Conservation (phyloP, 2,797 vertebrate species). For the Odontamblyopus rebecca region DNA sequence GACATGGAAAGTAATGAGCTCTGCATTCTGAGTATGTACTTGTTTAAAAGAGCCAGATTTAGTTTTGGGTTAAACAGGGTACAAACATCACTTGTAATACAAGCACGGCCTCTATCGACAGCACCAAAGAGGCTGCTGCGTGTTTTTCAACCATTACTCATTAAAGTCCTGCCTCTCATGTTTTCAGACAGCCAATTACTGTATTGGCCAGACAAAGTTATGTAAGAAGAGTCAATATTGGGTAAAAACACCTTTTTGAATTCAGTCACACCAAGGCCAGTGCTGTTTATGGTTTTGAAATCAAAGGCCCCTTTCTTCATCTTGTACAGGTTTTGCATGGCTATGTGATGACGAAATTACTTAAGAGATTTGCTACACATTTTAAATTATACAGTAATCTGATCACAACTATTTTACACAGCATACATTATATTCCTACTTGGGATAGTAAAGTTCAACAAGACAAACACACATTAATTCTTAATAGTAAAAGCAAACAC, state of each 20-base stretch:
- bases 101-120: conserved; percentile 47
- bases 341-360: conserved; percentile 34
- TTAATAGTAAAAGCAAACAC: conserved; percentile 3
- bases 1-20: conserved; percentile 16
- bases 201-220: conserved; percentile 70
- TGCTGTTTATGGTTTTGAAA: conserved; percentile 50
- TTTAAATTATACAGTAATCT: not conserved
- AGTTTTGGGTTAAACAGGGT: conserved; percentile 19
- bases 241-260: conserved; percentile 70
- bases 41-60: conserved; percentile 22
- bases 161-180: conserved; percentile 43
- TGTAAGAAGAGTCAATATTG: conserved; percentile 78
- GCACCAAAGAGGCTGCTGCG: conserved; percentile 30
- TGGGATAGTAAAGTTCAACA: not conserved
- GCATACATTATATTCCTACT: not conserved
- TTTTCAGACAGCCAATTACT: conserved; percentile 71
- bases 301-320: conserved; percentile 71
- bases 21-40: conserved; percentile 20
- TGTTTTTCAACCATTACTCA: conserved; percentile 51
- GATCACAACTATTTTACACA: not conserved
- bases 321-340: conserved; percentile 45
- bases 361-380: conserved; percentile 17
- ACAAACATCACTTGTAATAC: conserved; percentile 43
- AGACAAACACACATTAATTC: not conserved
- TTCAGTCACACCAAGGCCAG: conserved; percentile 48